phyloP scores from a whole-genome alignment of 2,113 vertebrate genomes.

The Columba livia region DNA sequence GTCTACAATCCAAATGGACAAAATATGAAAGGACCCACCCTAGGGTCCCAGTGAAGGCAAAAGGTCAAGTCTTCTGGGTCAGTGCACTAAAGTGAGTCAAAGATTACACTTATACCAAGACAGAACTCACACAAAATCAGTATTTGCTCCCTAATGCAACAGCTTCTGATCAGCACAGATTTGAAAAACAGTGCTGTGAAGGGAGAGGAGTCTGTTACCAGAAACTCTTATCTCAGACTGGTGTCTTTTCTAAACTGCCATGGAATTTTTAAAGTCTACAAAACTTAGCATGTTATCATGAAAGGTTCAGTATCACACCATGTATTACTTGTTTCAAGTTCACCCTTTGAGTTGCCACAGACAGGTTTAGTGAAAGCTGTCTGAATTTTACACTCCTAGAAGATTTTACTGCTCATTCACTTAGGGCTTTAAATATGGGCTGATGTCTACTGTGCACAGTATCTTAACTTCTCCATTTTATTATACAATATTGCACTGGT shows the following conservation, averaged over 20 bases:
- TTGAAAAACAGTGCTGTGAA: background rate
- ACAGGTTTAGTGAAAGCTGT: background rate
- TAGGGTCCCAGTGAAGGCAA: background rate
- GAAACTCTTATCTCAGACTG: background rate
- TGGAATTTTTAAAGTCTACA: background rate
- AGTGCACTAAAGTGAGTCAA: background rate
- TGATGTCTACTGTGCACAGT: background rate
- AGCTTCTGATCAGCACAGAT: background rate
- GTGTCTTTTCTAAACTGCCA: background rate
- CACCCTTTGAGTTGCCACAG: background rate
- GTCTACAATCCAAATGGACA: background rate
- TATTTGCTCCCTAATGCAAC: background rate
- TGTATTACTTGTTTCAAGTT: background rate
- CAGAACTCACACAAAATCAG: background rate
- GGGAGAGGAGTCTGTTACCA: background rate
- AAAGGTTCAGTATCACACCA: background rate
- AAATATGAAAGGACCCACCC: accelerated
- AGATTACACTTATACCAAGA: background rate
- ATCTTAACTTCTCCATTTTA: background rate
- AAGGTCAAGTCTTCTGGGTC: background rate
- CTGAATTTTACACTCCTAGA: background rate
- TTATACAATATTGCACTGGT: background rate
- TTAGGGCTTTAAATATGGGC: background rate
- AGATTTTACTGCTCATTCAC: constrained; percentile 12
- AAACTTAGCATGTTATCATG: background rate